phyloP scores from a whole-genome alignment of 2,888 invertebrate genomes.

The Coelogynopora nodosa region DNA sequence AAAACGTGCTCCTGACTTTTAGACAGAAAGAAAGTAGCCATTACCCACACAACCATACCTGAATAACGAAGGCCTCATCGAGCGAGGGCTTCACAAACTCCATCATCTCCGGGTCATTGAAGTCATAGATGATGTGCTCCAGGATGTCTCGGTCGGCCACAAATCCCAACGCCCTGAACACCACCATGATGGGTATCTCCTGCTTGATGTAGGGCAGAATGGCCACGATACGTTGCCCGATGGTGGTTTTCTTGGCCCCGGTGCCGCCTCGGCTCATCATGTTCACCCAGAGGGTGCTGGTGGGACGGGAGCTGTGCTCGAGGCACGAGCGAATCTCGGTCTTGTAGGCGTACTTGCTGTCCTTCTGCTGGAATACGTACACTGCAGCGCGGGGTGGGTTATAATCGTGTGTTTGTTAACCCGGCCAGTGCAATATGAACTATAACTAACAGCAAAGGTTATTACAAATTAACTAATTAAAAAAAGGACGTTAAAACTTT shows the following conservation, averaged over 20 bases:
- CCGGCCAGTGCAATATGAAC: too few relatives aligned
- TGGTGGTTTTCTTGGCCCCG: slow-evolving; percentile 94
- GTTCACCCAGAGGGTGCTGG: slow-evolving; percentile 96
- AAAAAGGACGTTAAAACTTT: too few relatives aligned
- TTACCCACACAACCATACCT: slow-evolving; percentile 21
- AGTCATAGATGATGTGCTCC: slow-evolving; percentile 99
- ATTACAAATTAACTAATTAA: too few relatives aligned
- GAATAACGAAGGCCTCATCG: slow-evolving; percentile 98
- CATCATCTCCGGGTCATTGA: slow-evolving; percentile 99
- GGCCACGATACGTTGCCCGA: slow-evolving; percentile 94
- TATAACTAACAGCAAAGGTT: too few relatives aligned
- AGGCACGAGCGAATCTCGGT: slow-evolving; percentile 92
- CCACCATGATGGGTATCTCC: slow-evolving; percentile 99
- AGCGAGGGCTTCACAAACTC: slow-evolving; percentile 98
- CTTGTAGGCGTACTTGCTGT: slow-evolving; percentile 96
- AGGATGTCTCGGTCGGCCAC: slow-evolving; percentile 98
- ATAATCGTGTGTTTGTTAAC: too few relatives aligned
- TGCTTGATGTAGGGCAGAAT: slow-evolving; percentile 97
- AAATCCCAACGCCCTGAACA: slow-evolving; percentile 96
- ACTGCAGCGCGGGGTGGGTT: too few relatives aligned
- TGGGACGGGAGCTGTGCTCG: slow-evolving; percentile 84
- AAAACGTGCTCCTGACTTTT: not conserved
- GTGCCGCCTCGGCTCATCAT: slow-evolving; percentile 99
- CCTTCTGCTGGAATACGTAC: slow-evolving; percentile 99
- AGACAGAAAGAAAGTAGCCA: not conserved